These are phyloP conservation scores for Colius striatus DNA, from an alignment of 2,113 vertebrate species.

Conservation along the genomic window DNA sequence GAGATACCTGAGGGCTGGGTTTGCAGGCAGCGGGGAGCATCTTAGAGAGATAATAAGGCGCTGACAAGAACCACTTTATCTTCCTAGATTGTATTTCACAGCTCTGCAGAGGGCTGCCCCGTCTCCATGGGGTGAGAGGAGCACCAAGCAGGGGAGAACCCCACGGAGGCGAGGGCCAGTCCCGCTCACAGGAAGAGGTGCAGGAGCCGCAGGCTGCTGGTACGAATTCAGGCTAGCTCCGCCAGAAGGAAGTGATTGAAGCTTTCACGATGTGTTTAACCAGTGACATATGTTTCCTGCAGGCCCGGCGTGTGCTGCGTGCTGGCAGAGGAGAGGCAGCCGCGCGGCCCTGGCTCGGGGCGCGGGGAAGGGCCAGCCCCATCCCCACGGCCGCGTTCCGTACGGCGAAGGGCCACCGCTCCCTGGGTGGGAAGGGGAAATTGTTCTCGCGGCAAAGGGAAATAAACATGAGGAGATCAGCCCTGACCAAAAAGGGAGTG, in stretches of 20 bases:
- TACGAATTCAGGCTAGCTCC: background rate
- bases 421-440: constrained; percentile 49
- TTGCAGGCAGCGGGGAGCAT: background rate
- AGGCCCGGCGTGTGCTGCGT: constrained; percentile 33
- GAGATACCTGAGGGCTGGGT: background rate
- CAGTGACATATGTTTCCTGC: constrained; percentile 72
- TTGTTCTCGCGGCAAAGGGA: constrained; percentile 30
- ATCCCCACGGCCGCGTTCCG: background rate
- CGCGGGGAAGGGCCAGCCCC: background rate
- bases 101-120: background rate
- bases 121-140: background rate
- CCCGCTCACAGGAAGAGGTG: background rate
- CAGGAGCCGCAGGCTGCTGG: background rate
- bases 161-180: fast-evolving
- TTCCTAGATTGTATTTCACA: background rate
- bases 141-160: background rate
- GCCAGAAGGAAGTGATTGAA: constrained; percentile 72
- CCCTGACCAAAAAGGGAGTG: background rate
- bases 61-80: background rate
- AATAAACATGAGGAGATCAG: constrained; percentile 58
- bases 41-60: background rate
- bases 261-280: constrained; percentile 72
- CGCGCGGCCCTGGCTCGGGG: background rate
- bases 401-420: background rate
- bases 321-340: constrained; percentile 46